These are phyloP conservation scores for Cotesia glomerata DNA, from an alignment of 1,140 invertebrate species.

Conservation along the genomic window DNA sequence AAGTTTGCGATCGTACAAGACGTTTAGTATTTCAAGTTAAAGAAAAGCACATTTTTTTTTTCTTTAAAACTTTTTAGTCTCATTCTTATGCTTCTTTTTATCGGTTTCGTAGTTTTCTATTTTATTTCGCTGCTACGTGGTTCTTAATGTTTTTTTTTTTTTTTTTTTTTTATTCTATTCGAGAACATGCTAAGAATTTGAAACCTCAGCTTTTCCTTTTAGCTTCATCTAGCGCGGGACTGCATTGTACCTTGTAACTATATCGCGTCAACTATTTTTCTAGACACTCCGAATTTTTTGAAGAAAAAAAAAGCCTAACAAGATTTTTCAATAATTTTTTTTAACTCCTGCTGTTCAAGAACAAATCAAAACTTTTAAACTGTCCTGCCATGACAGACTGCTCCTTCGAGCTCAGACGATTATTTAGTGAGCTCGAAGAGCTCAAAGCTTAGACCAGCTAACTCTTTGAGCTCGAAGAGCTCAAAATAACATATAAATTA, in stretches of 20 bases:
- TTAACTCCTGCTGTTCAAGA: not conserved
- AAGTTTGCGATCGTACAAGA: constrained; percentile 10
- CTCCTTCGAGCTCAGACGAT: too few relatives aligned
- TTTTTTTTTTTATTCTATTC: not conserved
- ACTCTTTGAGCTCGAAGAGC: too few relatives aligned
- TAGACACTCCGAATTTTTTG: not conserved
- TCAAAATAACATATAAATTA: too few relatives aligned
- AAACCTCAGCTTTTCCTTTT: constrained; percentile 23
- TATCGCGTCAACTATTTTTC: constrained; percentile 26
- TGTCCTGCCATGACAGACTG: too few relatives aligned
- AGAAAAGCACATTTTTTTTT: constrained; percentile 1
- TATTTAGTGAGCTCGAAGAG: too few relatives aligned
- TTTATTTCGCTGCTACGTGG: not conserved
- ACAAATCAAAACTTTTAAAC: too few relatives aligned
- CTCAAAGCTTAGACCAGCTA: too few relatives aligned
- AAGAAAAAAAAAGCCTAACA: not conserved
- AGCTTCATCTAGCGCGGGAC: not conserved
- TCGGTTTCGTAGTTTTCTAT: not conserved
- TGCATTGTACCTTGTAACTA: constrained; percentile 22
- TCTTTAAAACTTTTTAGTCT: not conserved
- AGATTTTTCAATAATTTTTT: not conserved
- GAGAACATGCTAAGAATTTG: constrained; percentile 17
- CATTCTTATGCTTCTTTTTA: not conserved
- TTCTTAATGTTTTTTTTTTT: not conserved
- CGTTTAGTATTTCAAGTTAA: not conserved